A percentile compares a stretch with the other conserved stretches of the same genome.
Conservation (phyloP, 2,888 invertebrate genomes). For the Trachelus tabidus region DNA sequence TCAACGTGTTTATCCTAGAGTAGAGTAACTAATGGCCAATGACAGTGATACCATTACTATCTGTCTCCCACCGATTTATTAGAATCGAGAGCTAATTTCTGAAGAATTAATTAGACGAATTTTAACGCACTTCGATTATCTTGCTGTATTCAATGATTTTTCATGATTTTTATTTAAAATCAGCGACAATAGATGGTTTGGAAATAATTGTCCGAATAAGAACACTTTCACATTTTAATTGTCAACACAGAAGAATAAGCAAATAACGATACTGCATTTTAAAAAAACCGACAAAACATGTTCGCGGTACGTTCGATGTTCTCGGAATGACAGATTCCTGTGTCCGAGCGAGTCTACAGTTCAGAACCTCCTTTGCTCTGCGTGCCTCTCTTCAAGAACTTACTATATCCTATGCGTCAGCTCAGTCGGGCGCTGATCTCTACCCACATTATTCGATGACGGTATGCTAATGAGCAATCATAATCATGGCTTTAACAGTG, state of each 20-base stretch:
- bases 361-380: constrained; percentile 21
- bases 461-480: not conserved
- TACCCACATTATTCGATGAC: constrained; percentile 36
- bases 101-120: not conserved
- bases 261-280: not conserved
- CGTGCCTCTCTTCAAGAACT: constrained; percentile 1
- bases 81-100: not conserved
- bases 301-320: constrained; percentile 40
- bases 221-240: not conserved
- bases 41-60: not conserved
- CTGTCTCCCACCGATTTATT: not conserved
- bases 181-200: not conserved
- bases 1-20: not conserved
- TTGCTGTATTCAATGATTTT: not conserved
- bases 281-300: constrained; percentile 24
- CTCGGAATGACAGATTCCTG: constrained; percentile 48
- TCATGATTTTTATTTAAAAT: not conserved
- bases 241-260: not conserved
- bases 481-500: not conserved
- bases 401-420: constrained; percentile 41
- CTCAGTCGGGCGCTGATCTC: constrained; percentile 32
- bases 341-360: constrained; percentile 6
- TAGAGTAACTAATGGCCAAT: not conserved
- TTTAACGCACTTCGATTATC: not conserved
- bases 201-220: not conserved